These are phyloP conservation scores for Gallinago stenura DNA, from an alignment of 2,797 vertebrate genomes.

Conservation along the genomic window DNA sequence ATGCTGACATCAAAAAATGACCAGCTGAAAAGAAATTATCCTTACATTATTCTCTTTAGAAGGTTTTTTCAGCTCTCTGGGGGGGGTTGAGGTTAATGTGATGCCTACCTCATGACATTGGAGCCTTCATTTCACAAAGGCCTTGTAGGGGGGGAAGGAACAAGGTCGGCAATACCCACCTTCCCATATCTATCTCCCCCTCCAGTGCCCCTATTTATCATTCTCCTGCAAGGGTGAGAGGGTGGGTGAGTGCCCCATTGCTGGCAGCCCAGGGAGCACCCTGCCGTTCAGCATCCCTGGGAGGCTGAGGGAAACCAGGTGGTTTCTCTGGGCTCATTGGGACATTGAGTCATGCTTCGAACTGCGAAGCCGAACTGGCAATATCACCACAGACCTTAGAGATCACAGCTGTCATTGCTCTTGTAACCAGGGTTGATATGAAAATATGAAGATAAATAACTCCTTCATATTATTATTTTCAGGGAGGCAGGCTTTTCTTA, in stretches of 20 bases:
- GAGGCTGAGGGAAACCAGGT: background rate
- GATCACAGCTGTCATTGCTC: constrained; percentile 47
- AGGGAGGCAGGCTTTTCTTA: constrained; percentile 55
- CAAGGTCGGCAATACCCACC: background rate
- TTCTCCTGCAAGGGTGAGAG: background rate
- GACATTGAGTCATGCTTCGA: background rate
- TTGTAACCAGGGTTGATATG: constrained; percentile 4
- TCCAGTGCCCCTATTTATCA: background rate
- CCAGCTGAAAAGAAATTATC: background rate
- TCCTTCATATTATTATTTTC: constrained; percentile 62
- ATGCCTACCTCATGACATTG: accelerated
- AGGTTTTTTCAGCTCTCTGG: background rate
- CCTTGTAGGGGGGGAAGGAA: background rate
- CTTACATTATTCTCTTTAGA: background rate
- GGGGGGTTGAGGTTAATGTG: background rate
- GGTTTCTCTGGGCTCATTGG: background rate
- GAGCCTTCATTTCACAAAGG: background rate
- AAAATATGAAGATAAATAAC: constrained; percentile 69
- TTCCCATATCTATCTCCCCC: background rate
- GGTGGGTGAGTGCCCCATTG: background rate
- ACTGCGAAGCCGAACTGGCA: background rate
- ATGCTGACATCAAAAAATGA: background rate
- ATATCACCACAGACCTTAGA: background rate
- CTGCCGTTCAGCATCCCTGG: background rate
- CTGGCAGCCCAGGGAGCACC: background rate